These are phyloP conservation scores for Terebella lapidaria DNA, from an alignment of 2,888 invertebrate genomes.

Conservation along the genomic window DNA sequence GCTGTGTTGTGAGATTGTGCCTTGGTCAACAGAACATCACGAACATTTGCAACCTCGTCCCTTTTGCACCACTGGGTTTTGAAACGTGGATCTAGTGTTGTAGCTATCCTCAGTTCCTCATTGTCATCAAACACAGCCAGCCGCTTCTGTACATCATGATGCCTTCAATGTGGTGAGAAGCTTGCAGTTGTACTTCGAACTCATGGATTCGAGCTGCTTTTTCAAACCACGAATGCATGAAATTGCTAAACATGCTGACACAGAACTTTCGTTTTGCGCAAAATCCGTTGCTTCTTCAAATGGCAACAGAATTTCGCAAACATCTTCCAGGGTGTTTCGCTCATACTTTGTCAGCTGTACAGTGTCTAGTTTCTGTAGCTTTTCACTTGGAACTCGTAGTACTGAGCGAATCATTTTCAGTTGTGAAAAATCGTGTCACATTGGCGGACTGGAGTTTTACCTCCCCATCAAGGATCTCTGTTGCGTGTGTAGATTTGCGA, in stretches of 20 bases:
- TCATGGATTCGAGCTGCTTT: neutral
- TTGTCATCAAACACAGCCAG: neutral
- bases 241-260: neutral
- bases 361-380: neutral
- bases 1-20: neutral
- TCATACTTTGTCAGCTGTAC: neutral
- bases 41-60: neutral
- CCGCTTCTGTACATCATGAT: neutral
- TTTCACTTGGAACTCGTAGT: neutral
- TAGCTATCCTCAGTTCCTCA: neutral
- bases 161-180: neutral
- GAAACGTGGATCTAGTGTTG: neutral
- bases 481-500: neutral
- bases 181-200: neutral
- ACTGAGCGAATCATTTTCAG: neutral
- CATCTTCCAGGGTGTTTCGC: neutral
- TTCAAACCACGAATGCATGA: neutral
- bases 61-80: neutral
- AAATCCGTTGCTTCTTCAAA: conserved; percentile 1
- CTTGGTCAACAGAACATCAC: neutral
- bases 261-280: neutral
- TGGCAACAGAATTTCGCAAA: neutral
- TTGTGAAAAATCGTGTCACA: too few relatives aligned
- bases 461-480: neutral
- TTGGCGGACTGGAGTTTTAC: neutral